phyloP scores from a whole-genome alignment of 2,888 invertebrate genomes.

The Oeneis ivallda region DNA sequence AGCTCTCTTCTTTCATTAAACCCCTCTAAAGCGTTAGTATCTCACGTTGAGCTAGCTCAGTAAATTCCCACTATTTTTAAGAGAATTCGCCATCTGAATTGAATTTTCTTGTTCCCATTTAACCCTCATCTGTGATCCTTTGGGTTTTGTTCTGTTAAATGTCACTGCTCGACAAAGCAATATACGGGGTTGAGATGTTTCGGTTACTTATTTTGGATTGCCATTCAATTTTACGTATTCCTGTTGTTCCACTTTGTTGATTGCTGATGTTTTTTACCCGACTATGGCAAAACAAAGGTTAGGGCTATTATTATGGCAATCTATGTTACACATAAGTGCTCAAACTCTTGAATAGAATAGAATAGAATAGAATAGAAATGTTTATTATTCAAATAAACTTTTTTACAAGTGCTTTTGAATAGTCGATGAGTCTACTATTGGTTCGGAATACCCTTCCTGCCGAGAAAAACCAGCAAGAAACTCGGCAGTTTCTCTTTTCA shows the following conservation, averaged over 20 bases:
- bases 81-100: constrained; percentile 17
- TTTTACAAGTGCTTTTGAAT: no score
- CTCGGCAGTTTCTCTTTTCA: no score
- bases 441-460: no score
- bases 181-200: constrained; percentile 20
- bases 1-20: not conserved
- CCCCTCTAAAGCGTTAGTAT: not conserved
- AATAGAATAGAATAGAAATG: no score
- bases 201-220: constrained; percentile 17
- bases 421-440: no score
- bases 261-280: constrained; percentile 14
- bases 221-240: constrained; percentile 30
- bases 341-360: no score
- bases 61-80: constrained; percentile 15
- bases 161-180: constrained; percentile 17
- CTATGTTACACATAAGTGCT: no score
- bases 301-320: no score
- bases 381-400: no score
- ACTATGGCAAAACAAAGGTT: not conserved
- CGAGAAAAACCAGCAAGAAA: no score
- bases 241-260: constrained; percentile 20
- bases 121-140: constrained; percentile 20
- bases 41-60: constrained; percentile 5
- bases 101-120: constrained; percentile 17
- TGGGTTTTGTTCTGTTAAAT: constrained; percentile 19